Base-by-base conservation (phyloP, 1,140 invertebrate species). In the Zelostemma sp. region DNA sequence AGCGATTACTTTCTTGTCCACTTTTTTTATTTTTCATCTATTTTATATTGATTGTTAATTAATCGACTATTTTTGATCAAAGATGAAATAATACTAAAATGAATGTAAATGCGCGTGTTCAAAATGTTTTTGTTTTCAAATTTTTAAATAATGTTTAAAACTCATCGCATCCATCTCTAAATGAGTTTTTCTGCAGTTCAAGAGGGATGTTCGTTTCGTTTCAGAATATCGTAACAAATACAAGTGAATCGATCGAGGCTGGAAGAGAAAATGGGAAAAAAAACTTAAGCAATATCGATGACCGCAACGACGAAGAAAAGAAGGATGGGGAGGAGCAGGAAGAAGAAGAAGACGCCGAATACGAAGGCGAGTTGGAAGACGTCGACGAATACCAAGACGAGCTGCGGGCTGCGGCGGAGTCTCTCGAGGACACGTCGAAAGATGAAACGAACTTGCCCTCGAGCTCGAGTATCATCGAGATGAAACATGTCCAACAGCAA, bases 351-450 rank as follows among this genome's bases (percentile, higher is more conserved):
- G 62, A 16, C 0, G 46, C 43, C 6, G 63, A 66, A 18, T 66
- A 75, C 35, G 69, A 72, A 43, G 67, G 68, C 6, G 68, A 62
- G 3, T 70, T 68, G 8, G 67, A 73, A 8, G 47, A 58, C 9
- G 61, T 63, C 25, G 74, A 84, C 55, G 80, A 82, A 40, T 83
- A 81, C 73, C 80, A 81, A 63, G 78, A 81, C 19, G 81, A 84
- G 49, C 61, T 83, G 18, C 77, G 75, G 45, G 78, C 75, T 41
- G 63, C 78, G 4, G 78, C 78, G 1, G 77, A 78, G 51, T 81
- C 78, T 9, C 76, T 78, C 31, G 80, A 81, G 57, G 78, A 79
- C 45, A 79, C 80, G 79, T 75, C 77, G 46, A 79, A 73, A 57
- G 76, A 72, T 70, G 77, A 76, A 45, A 72, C 62, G 58, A 76